A percentile compares a stretch with the other conserved stretches of the same genome.
Conservation (phyloP, 2,888 invertebrate species). For the Ethmia dodecea region DNA sequence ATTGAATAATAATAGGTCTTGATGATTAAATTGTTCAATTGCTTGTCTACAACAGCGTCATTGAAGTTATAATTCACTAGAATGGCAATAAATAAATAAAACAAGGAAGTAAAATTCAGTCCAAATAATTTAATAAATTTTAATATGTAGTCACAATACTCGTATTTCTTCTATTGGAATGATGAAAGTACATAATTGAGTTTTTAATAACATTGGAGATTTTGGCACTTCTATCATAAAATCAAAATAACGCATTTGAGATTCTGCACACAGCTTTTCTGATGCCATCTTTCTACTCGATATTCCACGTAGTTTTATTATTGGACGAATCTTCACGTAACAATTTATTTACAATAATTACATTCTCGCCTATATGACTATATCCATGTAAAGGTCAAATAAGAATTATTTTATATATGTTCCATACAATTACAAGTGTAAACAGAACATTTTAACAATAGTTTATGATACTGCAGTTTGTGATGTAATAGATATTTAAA, state of each 20-base stretch:
- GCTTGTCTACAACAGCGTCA: too few relatives aligned
- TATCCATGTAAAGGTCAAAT: slow-evolving; percentile 10
- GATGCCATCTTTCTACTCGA: slow-evolving; percentile 24
- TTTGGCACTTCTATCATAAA: slow-evolving; percentile 59
- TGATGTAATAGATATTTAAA: slow-evolving; percentile 37
- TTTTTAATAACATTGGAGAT: slow-evolving; percentile 38
- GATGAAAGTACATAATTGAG: slow-evolving; percentile 44
- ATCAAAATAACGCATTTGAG: slow-evolving; percentile 47
- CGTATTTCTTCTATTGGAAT: slow-evolving; percentile 60
- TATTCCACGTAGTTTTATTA: slow-evolving; percentile 22
- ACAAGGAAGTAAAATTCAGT: slow-evolving; percentile 50
- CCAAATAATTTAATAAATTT: slow-evolving; percentile 58
- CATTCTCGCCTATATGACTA: slow-evolving; percentile 42
- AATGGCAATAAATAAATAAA: slow-evolving; percentile 22
- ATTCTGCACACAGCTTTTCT: slow-evolving; percentile 55
- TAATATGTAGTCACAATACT: slow-evolving; percentile 45
- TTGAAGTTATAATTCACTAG: too few relatives aligned
- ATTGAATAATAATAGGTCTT: too few relatives aligned
- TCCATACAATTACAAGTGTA: slow-evolving; percentile 8
- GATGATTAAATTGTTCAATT: too few relatives aligned
- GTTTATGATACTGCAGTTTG: slow-evolving; percentile 27
- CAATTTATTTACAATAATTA: slow-evolving; percentile 70
- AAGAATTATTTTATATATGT: slow-evolving; percentile 9
- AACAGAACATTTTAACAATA: slow-evolving; percentile 9
- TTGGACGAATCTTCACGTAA: slow-evolving; percentile 58